A percentile compares a stretch with the other conserved stretches of the same genome.
phyloP scores from a whole-genome alignment of 2,888 invertebrate genomes.

The Sesamia inferens region DNA sequence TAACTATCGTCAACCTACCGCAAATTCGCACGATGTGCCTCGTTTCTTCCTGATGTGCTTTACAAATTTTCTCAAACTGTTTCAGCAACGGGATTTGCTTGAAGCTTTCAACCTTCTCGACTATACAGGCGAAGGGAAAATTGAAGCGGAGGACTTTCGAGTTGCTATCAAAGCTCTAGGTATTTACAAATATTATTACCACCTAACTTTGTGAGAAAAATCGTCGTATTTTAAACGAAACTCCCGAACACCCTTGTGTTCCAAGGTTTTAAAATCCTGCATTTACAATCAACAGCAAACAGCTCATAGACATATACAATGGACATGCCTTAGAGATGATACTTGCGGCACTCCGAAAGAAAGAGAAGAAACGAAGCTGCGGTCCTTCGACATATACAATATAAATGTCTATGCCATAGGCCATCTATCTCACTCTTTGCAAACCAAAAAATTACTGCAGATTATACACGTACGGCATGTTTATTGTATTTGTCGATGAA shows the following conservation, averaged over 20 bases:
- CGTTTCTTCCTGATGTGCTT: background rate
- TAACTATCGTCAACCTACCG: background rate
- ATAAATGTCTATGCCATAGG: too few relatives aligned
- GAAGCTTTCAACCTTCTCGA: constrained; percentile 85
- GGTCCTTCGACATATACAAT: too few relatives aligned
- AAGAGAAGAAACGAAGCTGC: too few relatives aligned
- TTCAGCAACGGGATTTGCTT: constrained; percentile 82
- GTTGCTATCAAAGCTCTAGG: constrained; percentile 87
- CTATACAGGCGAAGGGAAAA: constrained; percentile 85
- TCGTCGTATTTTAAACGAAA: background rate
- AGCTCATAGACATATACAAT: too few relatives aligned
- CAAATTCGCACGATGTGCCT: background rate
- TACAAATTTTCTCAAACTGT: background rate
- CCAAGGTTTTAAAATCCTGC: too few relatives aligned
- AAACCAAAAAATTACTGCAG: too few relatives aligned
- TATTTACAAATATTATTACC: constrained; percentile 52
- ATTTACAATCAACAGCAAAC: too few relatives aligned
- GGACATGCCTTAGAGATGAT: too few relatives aligned
- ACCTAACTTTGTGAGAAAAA: background rate
- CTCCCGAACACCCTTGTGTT: background rate
- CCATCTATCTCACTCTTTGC: too few relatives aligned
- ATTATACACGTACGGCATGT: too few relatives aligned
- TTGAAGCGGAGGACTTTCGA: constrained; percentile 84
- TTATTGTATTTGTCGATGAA: too few relatives aligned
- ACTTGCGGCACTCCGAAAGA: too few relatives aligned